These are phyloP conservation scores for Hesperia comma DNA, from an alignment of 2,888 invertebrate genomes.

Conservation along the genomic window DNA sequence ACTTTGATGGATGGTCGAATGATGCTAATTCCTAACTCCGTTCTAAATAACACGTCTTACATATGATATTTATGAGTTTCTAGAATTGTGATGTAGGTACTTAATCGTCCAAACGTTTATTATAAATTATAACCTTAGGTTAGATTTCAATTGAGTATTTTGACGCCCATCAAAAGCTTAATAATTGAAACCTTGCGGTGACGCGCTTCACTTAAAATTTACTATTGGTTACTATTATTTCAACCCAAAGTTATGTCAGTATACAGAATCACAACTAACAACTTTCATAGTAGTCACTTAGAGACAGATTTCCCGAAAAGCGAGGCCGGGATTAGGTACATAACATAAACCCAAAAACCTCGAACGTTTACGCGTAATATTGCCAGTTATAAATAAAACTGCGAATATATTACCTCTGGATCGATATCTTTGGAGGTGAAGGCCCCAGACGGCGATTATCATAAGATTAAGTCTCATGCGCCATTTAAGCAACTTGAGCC, in stretches of 20 bases:
- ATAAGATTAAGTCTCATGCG: background rate
- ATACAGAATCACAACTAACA: no score
- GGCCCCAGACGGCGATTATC: background rate
- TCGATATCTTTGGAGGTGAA: constrained; percentile 5
- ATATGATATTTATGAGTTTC: background rate
- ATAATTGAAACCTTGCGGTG: no score
- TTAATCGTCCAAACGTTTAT: background rate
- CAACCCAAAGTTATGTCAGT: no score
- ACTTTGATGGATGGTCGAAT: constrained; percentile 11
- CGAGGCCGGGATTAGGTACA: no score
- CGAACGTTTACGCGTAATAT: background rate
- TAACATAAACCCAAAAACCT: background rate
- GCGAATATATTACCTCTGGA: constrained; percentile 1
- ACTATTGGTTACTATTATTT: no score
- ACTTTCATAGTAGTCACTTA: no score
- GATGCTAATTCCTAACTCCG: background rate
- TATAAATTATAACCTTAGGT: no score
- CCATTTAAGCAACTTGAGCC: background rate
- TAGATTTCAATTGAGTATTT: no score
- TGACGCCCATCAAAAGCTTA: no score
- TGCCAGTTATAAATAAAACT: background rate
- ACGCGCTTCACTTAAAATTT: no score
- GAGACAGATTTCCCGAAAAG: no score
- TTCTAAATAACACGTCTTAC: constrained; percentile 4
- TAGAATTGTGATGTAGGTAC: background rate